Evolutionary conservation across 2,888 invertebrate genomes (phyloP), one percentile per base, ranked within the genome.

Genomic region (Cremastinae sp.): DNA sequence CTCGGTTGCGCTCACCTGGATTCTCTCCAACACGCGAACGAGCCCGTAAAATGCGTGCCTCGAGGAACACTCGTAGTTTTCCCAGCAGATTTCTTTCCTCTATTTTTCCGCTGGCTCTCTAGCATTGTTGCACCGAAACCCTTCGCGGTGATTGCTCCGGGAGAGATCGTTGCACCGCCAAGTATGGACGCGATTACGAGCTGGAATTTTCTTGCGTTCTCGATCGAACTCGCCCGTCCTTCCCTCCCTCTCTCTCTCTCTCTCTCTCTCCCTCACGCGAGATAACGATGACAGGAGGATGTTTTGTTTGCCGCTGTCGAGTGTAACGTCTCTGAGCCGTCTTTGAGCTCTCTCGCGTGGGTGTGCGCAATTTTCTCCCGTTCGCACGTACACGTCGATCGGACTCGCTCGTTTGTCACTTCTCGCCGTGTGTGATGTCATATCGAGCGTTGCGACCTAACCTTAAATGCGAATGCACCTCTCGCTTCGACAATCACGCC

Each of bases 381-480:
- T 45, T 61, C n/a, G n/a, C n/a, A n/a, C n/a, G n/a, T n/a, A n/a
- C n/a, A n/a, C n/a, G n/a, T 51, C 3, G 51, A 9, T 58, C 62
- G 18, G 41, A 18, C 10, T 47, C 34, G 54, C 58, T 58, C 62
- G 41, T 47, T 53, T 53, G 61, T 45, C 70, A 54, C 53, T 73
- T 64, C 47, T 45, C 41, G 43, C 56, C 28, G 80, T 81, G 80
- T 82, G 83, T 84, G 87, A 86, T 87, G 86, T 86, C 87, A 87
- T 83, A 83, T 85, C 84, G 78, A 76, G 79, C 59, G 81, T 84
- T 81, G 83, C 84, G 86, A 87, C 87, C 87, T 87, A 85, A 84
- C 85, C 80, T 79, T 51, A 59, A 54, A 76, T 74, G 49, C 66
- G 41, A 71, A 74, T 76, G 72, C 69, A 75, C 68, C 72, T 76